Percentiles rank a stretch among this genome's conserved stretches.
phyloP scores from a whole-genome alignment of 1,140 invertebrate genomes.

The Eubasilissa regina region DNA sequence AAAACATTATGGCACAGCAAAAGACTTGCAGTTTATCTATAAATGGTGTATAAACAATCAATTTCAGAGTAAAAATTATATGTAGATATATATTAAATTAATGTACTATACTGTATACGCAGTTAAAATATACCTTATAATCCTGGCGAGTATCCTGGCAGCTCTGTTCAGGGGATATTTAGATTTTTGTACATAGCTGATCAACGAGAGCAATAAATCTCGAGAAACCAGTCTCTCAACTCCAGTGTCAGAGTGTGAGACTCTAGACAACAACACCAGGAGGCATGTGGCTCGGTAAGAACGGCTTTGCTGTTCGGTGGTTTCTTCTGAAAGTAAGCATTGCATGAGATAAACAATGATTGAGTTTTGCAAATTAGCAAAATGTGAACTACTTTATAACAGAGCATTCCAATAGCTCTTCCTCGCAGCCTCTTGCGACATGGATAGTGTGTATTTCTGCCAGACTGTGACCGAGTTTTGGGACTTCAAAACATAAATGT shows the following conservation, averaged over 20 bases:
- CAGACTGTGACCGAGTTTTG: too few species aligned
- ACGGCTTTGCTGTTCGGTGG: constrained; percentile 30
- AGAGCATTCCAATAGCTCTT: too few species aligned
- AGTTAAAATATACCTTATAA: constrained; percentile 64
- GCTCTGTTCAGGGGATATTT: constrained; percentile 66
- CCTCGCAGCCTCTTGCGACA: too few species aligned
- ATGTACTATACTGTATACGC: neutral
- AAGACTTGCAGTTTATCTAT: too few species aligned
- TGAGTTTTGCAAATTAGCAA: too few species aligned
- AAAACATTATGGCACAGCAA: too few species aligned
- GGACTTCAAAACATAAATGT: too few species aligned
- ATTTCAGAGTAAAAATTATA: neutral
- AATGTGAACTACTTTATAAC: too few species aligned
- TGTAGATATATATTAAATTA: neutral
- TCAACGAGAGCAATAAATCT: constrained; percentile 65
- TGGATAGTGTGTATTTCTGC: too few species aligned
- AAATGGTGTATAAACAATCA: too few species aligned
- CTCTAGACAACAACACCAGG: constrained; percentile 45
- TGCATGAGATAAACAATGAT: neutral
- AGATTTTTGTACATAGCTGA: constrained; percentile 67
- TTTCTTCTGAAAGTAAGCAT: constrained; percentile 49
- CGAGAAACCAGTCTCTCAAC: constrained; percentile 40
- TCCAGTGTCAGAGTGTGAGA: constrained; percentile 39
- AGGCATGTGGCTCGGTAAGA: constrained; percentile 42
- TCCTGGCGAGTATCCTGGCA: constrained; percentile 65